Base-by-base conservation (phyloP, 2,113 vertebrate genomes). In the Strigops habroptila region DNA sequence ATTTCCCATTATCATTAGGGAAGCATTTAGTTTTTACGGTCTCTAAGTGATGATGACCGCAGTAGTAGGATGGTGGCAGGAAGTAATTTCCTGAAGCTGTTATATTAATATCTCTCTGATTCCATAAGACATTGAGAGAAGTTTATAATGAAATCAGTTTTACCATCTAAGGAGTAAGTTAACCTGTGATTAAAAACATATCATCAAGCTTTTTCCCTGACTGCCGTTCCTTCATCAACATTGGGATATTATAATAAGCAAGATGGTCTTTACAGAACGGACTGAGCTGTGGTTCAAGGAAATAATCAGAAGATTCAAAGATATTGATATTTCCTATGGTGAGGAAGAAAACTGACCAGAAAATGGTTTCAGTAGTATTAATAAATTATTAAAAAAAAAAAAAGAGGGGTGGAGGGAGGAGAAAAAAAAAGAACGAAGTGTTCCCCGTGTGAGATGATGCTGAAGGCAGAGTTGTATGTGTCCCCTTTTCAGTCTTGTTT, bases 321-420 rank as follows among this genome's bases (percentile, higher is more conserved):
- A 35, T 35, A 37, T 0, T 30, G 7, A 18, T 84, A 27, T 16
- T 49, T 87, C 14, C 52, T 79, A 1, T 48, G 35, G 8, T 39
- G 70, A 85, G 44, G 27, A 88, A 76, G 30, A 91, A 53, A 64
- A 37, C 51, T 51, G 30, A 81, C 28, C 19, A 68, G 59, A 39
- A 96, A 91, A 85, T 46, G 9, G 33, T 39, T 94, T 39, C 28
- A 59, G 23, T 71, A 75, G 14, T 60, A 91, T 75, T n/a, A 87
- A 79, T 91, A 60, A 85, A 70, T 49, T 75, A 60, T 76, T 85
- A 46, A 28, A 35, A 33, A 22, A 28, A 35, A 33, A 22, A 18
- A 12, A 43, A 22, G 24, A 31, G 24, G 60, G 12, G 63, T 39
- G 41, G 77, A 31, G 51, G 28, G 39, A 71, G 39, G 9, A 49